Percentiles rank a stretch among this genome's conserved stretches.
Evolutionary conservation across 2,797 vertebrate species (phyloP).

Genomic region (Octomys mimax): DNA sequence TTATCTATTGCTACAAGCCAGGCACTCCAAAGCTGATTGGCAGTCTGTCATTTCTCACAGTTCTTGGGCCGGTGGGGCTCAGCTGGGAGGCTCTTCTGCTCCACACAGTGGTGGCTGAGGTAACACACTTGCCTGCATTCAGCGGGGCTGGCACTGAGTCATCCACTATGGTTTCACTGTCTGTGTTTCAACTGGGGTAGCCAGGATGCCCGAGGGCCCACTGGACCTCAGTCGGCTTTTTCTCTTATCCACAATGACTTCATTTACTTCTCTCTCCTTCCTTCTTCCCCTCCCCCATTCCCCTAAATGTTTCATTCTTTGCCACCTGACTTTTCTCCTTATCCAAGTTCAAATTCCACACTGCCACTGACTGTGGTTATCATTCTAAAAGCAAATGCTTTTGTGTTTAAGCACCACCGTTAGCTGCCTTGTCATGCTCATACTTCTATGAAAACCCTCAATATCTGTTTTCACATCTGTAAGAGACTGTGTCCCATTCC

Average conservation of each 20-base stretch:
- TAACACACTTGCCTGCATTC: background rate
- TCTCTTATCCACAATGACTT: background rate
- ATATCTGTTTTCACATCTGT: background rate
- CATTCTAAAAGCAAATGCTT: background rate
- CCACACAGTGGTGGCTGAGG: rapidly evolving
- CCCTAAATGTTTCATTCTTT: background rate
- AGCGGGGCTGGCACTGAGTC: background rate
- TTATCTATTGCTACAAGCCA: conserved; percentile 21
- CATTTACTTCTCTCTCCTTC: background rate
- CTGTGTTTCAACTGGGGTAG: background rate
- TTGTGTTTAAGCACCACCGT: conserved; percentile 14
- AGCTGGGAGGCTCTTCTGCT: conserved; percentile 55
- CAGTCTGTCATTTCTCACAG: background rate
- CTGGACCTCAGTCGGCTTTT: background rate
- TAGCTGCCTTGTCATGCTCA: background rate
- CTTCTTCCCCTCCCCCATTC: background rate
- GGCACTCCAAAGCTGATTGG: background rate
- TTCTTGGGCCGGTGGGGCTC: conserved; percentile 7
- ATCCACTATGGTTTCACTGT: background rate
- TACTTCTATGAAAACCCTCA: background rate
- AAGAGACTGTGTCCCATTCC: background rate
- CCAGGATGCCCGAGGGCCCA: background rate
- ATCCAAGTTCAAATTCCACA: background rate
- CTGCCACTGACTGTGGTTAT: background rate
- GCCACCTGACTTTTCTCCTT: background rate